Conservation (phyloP, 2,888 invertebrate species). For the Fragum fragum region DNA sequence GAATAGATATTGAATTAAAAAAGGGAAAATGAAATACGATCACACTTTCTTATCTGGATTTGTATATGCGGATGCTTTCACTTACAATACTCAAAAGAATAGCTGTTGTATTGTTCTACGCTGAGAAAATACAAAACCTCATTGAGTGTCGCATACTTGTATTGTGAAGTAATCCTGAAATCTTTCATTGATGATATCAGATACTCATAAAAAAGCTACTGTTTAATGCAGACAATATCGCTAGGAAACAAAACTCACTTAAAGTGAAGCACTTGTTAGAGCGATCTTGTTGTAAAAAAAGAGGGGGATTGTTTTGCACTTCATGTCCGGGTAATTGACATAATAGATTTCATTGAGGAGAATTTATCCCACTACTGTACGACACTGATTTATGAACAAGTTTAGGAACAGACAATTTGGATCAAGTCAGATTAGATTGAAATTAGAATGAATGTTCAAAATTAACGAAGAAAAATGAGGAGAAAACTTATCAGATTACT, state of each 20-base stretch:
- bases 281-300: conserved; percentile 3
- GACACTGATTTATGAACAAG: conserved; percentile 64
- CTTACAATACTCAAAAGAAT: conserved; percentile 26
- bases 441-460: conserved; percentile 33
- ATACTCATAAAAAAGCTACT: conserved; percentile 27
- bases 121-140: conserved; percentile 19
- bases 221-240: conserved; percentile 19
- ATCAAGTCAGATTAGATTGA: conserved; percentile 69
- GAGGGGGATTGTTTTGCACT: conserved; percentile 33
- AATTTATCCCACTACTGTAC: not conserved
- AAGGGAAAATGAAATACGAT: too few species aligned
- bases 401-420: conserved; percentile 58
- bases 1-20: too few species aligned
- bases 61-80: conserved; percentile 23
- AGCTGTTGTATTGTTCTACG: conserved; percentile 22
- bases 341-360: conserved; percentile 32
- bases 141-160: conserved; percentile 17
- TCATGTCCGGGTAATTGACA: conserved; percentile 46
- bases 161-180: conserved; percentile 14
- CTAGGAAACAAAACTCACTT: conserved; percentile 9
- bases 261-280: conserved; percentile 22
- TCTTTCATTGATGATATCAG: conserved; percentile 9
- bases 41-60: not conserved
- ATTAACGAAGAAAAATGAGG: conserved; percentile 68
- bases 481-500: conserved; percentile 51